Base-by-base conservation (phyloP, 1,140 invertebrate species). In the Dreissena rostriformis region DNA sequence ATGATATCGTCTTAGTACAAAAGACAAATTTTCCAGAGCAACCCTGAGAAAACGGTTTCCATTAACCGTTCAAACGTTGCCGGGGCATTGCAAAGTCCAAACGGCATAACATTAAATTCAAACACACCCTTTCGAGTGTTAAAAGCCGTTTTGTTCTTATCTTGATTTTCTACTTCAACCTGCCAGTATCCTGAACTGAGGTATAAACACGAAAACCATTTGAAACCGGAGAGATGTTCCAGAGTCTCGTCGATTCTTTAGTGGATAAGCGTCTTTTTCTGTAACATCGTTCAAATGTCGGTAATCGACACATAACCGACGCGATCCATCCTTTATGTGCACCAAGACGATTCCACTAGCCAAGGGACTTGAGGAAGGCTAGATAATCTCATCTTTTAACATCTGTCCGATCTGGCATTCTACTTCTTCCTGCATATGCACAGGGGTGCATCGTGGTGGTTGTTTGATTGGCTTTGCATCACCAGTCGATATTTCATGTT, bases 301-400 rank as follows among this genome's bases (percentile, higher is more conserved):
- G 89, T 93, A 95, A 89, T 95, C 94, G 8, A 88, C 92, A 88
- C 94, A 94, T 22, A 95, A 89, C 55, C 94, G 82, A 53, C 94
- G 86, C 22, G 88, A 84, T n/a, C 93, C 93, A 87, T 94, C 87
- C 0, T 88, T 49, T 79, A 95, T 95, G 15, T 88, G 22, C 1
- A 94, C 92, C 10, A 92, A 89, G 2, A 95, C 94, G 12, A 95
- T 84, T 0, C 94, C 94, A 8, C 94, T 92, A 17, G 91, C 94
- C 94, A 94, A 95, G 51, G 94, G 91, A 12, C 90, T 92, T 82
- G 82, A n/a, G n/a, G n/a, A n/a, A n/a, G n/a, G n/a, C n/a, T n/a
- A n/a, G n/a, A n/a, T n/a, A n/a, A n/a, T n/a, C n/a, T n/a, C n/a
- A n/a, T n/a, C n/a, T n/a, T n/a, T n/a, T n/a, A n/a, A n/a, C n/a